A percentile compares a stretch with the other conserved stretches of the same genome.
phyloP scores from a whole-genome alignment of 2,888 invertebrate species.

The Odontothrips loti region DNA sequence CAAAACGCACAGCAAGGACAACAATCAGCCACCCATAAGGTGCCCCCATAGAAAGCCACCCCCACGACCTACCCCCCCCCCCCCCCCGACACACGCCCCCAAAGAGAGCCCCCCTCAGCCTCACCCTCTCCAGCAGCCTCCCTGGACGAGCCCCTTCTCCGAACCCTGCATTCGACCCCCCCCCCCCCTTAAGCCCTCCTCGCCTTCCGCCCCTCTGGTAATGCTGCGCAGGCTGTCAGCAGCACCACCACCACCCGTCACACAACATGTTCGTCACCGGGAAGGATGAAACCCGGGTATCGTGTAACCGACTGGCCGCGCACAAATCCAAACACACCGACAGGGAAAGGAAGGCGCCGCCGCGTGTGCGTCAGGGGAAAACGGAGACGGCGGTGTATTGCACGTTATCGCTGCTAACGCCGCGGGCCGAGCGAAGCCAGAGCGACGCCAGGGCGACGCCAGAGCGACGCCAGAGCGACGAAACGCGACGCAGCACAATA shows the following conservation, averaged over 20 bases:
- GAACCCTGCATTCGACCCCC: background rate
- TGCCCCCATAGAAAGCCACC: background rate
- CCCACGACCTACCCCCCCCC: slow-evolving; percentile 32
- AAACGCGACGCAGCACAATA: background rate
- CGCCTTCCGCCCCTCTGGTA: slow-evolving; percentile 48
- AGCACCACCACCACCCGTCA: too few species aligned
- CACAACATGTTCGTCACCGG: too few species aligned
- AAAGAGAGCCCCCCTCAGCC: background rate
- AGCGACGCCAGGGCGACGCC: too few species aligned
- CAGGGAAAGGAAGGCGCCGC: too few species aligned
- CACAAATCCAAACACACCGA: too few species aligned
- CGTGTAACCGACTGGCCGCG: too few species aligned
- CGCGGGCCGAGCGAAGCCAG: too few species aligned
- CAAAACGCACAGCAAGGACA: slow-evolving; percentile 43
- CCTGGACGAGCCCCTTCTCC: background rate
- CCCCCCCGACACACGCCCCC: slow-evolving; percentile 21
- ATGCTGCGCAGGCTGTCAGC: slow-evolving; percentile 46
- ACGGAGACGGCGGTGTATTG: too few species aligned
- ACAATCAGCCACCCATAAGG: slow-evolving; percentile 29
- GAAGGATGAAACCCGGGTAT: too few species aligned
- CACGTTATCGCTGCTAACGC: too few species aligned
- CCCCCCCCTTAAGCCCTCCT: slow-evolving; percentile 42
- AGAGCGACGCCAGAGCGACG: background rate
- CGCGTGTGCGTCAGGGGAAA: too few species aligned
- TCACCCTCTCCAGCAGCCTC: slow-evolving; percentile 36